Evolutionary conservation across 2,113 vertebrate species (phyloP).

Genomic region (Typhlomys cinereus): DNA sequence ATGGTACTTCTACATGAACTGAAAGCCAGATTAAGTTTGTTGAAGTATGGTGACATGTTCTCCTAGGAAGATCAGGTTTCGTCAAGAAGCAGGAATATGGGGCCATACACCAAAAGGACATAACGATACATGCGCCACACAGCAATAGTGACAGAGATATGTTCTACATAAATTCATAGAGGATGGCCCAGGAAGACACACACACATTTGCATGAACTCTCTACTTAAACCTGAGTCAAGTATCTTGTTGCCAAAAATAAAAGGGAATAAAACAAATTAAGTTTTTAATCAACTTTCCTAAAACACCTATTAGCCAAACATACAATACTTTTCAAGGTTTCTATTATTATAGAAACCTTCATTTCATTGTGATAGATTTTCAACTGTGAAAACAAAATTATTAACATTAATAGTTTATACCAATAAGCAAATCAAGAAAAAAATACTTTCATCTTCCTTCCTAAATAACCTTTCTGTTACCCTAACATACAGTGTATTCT

Average conservation of each 20-base stretch:
- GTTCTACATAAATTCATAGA: slow-evolving; percentile 61
- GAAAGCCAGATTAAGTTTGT: slow-evolving; percentile 63
- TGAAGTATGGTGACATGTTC: slow-evolving; percentile 62
- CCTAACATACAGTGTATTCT: background rate
- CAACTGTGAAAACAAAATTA: slow-evolving; percentile 45
- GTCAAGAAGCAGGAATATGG: slow-evolving; percentile 49
- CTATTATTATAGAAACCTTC: too few relatives aligned
- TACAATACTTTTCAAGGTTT: background rate
- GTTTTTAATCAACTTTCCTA: slow-evolving; percentile 78
- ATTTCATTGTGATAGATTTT: background rate
- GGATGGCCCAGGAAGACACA: slow-evolving; percentile 27
- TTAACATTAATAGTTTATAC: background rate
- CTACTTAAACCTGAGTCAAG: slow-evolving; percentile 58
- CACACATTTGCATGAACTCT: slow-evolving; percentile 12
- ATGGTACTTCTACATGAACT: slow-evolving; percentile 68
- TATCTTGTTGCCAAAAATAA: slow-evolving; percentile 75
- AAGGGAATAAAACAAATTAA: slow-evolving; percentile 75
- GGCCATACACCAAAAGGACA: slow-evolving; percentile 39
- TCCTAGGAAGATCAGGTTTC: slow-evolving; percentile 65
- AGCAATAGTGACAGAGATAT: slow-evolving; percentile 63
- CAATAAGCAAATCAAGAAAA: slow-evolving; percentile 4
- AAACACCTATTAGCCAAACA: slow-evolving; percentile 6
- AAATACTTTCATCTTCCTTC: background rate
- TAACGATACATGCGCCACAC: slow-evolving; percentile 36
- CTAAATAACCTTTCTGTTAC: slow-evolving; percentile 22